A percentile compares a stretch with the other conserved stretches of the same genome.
phyloP scores from a whole-genome alignment of 2,113 vertebrate genomes.

The Pelvicachromis taeniatus region DNA sequence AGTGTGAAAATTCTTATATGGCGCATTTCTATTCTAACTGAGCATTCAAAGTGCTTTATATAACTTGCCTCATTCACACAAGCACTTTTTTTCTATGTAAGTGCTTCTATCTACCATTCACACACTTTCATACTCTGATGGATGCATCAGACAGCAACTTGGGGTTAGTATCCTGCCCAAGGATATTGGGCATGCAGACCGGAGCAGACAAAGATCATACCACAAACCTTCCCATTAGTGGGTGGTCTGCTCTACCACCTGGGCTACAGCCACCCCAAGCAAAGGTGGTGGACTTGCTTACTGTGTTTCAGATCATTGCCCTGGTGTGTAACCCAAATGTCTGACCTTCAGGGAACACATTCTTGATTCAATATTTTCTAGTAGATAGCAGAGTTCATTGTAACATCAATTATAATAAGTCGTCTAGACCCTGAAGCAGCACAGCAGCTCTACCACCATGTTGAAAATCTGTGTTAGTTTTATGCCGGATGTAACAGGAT shows the following conservation, averaged over 20 bases:
- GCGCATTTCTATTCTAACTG: no score
- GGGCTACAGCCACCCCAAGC: background rate
- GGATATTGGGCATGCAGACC: background rate
- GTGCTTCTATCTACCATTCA: background rate
- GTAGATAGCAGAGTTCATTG: background rate
- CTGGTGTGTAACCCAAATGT: background rate
- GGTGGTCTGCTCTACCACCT: background rate
- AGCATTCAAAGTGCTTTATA: background rate
- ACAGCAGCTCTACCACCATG: background rate
- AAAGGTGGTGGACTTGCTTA: background rate
- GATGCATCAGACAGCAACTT: background rate
- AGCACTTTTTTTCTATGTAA: background rate
- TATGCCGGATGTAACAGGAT: background rate
- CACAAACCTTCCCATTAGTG: background rate
- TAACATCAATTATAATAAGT: background rate
- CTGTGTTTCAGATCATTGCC: background rate
- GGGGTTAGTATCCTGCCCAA: background rate
- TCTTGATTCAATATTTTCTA: background rate
- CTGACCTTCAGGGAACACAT: background rate
- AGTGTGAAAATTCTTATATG: accelerated
- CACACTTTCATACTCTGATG: background rate
- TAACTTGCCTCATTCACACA: background rate
- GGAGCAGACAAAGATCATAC: background rate
- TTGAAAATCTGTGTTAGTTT: background rate
- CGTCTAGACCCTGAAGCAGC: background rate